phyloP scores from a whole-genome alignment of 2,113 vertebrate species.

The Rhabdornis inornatus region DNA sequence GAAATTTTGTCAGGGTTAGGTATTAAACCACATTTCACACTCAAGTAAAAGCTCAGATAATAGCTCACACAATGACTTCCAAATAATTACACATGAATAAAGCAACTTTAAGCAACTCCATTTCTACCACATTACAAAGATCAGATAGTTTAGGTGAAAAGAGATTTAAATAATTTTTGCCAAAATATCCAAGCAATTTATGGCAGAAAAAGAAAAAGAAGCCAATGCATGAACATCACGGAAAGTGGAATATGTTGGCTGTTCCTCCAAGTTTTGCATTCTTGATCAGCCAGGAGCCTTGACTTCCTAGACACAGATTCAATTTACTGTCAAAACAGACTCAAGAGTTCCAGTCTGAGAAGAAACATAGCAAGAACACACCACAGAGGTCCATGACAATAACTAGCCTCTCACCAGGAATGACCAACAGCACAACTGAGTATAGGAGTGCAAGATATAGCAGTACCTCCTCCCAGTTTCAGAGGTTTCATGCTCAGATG shows the following conservation, averaged over 20 bases:
- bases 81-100: background rate
- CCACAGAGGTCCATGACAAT: background rate
- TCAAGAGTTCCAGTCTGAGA: background rate
- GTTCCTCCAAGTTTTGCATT: background rate
- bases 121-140: background rate
- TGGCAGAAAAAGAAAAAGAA: background rate
- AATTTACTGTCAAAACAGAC: background rate
- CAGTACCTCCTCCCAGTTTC: background rate
- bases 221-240: background rate
- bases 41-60: background rate
- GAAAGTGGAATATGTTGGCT: background rate
- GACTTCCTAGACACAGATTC: background rate
- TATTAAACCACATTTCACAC: background rate
- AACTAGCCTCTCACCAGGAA: background rate
- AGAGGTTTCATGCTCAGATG: background rate
- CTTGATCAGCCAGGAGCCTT: background rate
- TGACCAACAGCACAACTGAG: background rate
- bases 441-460: background rate
- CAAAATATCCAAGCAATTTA: background rate
- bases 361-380: background rate
- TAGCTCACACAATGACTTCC: background rate
- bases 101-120: background rate
- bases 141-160: background rate
- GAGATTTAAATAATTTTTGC: background rate
- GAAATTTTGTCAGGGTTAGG: background rate